Percentiles rank a stretch among this genome's conserved stretches.
Evolutionary conservation across 2,888 invertebrate species (phyloP).

Genomic region (Plebejus argus): DNA sequence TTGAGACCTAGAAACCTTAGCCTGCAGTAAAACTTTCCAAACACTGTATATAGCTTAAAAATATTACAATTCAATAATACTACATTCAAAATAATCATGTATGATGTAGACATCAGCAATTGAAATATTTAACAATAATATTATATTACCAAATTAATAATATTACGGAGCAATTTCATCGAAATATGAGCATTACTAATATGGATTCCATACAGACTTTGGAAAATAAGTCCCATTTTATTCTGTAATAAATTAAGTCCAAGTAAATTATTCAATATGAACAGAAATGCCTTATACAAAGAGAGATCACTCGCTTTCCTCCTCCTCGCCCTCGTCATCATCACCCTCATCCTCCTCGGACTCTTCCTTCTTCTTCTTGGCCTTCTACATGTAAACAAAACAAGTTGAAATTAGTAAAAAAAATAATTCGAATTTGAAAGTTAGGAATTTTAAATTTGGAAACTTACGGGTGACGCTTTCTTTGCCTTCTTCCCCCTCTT

Average conservation of each 20-base stretch:
- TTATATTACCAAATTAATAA: conserved; percentile 42
- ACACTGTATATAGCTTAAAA: conserved; percentile 65
- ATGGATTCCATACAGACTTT: conserved; percentile 63
- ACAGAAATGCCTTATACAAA: conserved; percentile 67
- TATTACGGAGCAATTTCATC: conserved; percentile 41
- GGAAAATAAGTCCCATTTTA: conserved; percentile 78
- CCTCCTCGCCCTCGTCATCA: conserved; percentile 81
- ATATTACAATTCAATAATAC: conserved; percentile 53
- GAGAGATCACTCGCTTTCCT: conserved; percentile 84
- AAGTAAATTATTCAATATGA: conserved; percentile 80
- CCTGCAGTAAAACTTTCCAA: conserved; percentile 77
- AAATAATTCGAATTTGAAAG: conserved; percentile 28
- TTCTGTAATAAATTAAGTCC: conserved; percentile 81
- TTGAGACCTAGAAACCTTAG: conserved; percentile 72
- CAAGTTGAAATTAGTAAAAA: conserved; percentile 29
- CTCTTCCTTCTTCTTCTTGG: conserved; percentile 83
- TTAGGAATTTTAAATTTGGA: neutral
- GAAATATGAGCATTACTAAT: conserved; percentile 29
- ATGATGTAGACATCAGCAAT: conserved; percentile 58
- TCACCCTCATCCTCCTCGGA: conserved; percentile 84
- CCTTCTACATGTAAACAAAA: conserved; percentile 56
- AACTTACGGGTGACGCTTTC: conserved; percentile 72
- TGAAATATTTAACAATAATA: conserved; percentile 52
- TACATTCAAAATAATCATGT: conserved; percentile 56
- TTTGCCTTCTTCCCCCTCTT: conserved; percentile 81